Percentiles rank a stretch among this genome's conserved stretches.
These are phyloP conservation scores for Stomorhina lunata DNA, from an alignment of 2,888 invertebrate species.

Conservation along the genomic window DNA sequence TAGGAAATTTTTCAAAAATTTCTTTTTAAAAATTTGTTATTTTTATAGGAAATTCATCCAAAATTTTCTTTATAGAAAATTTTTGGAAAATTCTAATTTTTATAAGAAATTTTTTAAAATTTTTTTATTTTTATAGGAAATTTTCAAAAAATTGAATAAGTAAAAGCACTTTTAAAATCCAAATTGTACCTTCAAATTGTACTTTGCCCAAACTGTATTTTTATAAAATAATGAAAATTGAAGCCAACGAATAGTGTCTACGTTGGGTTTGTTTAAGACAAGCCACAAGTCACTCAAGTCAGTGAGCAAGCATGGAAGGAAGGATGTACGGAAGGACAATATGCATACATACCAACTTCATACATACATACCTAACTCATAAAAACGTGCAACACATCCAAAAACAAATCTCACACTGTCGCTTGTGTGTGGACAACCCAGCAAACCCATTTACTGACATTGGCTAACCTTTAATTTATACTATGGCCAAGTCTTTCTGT, in stretches of 20 bases:
- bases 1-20: too few relatives aligned
- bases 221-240: slow-evolving; percentile 7
- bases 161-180: too few relatives aligned
- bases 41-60: too few relatives aligned
- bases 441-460: not conserved
- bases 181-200: too few relatives aligned
- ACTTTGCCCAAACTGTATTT: too few relatives aligned
- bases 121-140: too few relatives aligned
- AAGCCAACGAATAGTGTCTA: slow-evolving; percentile 18
- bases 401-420: not conserved
- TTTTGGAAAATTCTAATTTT: too few relatives aligned
- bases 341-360: not conserved
- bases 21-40: too few relatives aligned
- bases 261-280: slow-evolving; percentile 44
- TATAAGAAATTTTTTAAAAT: too few relatives aligned
- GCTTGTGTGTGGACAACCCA: not conserved
- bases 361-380: not conserved
- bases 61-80: too few relatives aligned
- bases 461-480: too few relatives aligned
- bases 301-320: slow-evolving; percentile 12
- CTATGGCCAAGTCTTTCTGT: not conserved
- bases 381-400: not conserved
- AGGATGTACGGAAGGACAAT: slow-evolving; percentile 20
- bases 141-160: too few relatives aligned
- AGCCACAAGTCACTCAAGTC: slow-evolving; percentile 53